A percentile compares a stretch with the other conserved stretches of the same genome.
Evolutionary conservation across 2,797 vertebrate genomes (phyloP).

Genomic region (Cercopithecus diana): DNA sequence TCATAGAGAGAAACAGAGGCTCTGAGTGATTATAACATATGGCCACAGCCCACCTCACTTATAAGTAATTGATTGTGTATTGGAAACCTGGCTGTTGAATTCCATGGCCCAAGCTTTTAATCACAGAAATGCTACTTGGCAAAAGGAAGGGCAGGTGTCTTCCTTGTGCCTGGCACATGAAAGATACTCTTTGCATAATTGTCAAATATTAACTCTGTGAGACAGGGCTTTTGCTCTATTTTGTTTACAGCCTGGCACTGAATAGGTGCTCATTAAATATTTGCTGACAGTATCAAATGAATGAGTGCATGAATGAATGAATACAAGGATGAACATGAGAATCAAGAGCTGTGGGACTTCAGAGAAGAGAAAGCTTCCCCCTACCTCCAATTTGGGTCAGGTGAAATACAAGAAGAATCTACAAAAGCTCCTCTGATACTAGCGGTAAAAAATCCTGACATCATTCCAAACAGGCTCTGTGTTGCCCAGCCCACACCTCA

Average conservation of each 20-base stretch:
- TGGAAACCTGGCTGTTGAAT: not conserved
- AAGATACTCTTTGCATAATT: accelerated
- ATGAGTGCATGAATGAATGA: not conserved
- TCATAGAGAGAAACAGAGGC: not conserved
- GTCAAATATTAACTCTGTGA: not conserved
- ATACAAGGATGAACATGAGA: not conserved
- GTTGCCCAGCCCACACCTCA: not conserved
- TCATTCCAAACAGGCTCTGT: not conserved
- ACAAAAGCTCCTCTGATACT: not conserved
- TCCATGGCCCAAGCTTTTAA: not conserved
- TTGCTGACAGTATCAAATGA: not conserved
- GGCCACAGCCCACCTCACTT: not conserved
- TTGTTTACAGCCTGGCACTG: not conserved
- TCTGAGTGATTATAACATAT: not conserved
- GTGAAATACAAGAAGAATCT: not conserved
- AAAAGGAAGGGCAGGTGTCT: not conserved
- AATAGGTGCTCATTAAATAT: not conserved
- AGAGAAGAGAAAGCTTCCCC: not conserved
- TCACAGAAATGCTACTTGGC: not conserved
- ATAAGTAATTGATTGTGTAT: not conserved
- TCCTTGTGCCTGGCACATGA: accelerated
- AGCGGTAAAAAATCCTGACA: not conserved
- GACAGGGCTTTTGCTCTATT: not conserved
- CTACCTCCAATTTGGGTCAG: accelerated
- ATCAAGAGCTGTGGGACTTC: not conserved